These are phyloP conservation scores for Heliconius congener DNA, from an alignment of 1,140 invertebrate genomes.

Conservation along the genomic window DNA sequence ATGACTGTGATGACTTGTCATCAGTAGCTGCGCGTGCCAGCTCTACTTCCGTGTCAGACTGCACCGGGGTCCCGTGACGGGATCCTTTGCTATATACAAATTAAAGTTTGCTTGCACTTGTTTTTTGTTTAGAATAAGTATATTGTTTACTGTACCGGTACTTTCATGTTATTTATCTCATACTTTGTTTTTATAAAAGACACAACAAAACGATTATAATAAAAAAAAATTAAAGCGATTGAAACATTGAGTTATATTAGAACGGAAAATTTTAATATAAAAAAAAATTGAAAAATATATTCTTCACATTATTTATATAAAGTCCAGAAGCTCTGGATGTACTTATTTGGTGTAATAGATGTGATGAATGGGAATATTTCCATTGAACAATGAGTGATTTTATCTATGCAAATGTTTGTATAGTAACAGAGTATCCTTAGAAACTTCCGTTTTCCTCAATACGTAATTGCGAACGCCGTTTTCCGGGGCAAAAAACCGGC, in stretches of 20 bases:
- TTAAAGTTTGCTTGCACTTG: no score
- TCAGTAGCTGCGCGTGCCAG: conserved; percentile 85
- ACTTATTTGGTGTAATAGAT: background rate
- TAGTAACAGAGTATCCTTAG: background rate
- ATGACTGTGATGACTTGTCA: conserved; percentile 85
- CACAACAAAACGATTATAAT: background rate
- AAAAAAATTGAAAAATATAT: background rate
- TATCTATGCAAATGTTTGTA: background rate
- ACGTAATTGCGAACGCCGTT: background rate
- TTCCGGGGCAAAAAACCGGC: background rate
- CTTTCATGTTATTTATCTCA: no score
- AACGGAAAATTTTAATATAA: no score
- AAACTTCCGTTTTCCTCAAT: conserved; percentile 7
- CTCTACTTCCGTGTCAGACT: conserved; percentile 97
- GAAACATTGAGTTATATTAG: no score
- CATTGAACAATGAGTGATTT: background rate
- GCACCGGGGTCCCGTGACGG: conserved; percentile 90
- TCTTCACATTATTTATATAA: background rate
- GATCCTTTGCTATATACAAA: conserved; percentile 70
- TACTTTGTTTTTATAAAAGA: no score
- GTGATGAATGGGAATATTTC: background rate
- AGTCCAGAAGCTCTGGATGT: background rate
- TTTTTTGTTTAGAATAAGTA: no score
- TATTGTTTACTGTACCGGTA: no score
- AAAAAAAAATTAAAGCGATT: no score